Evolutionary conservation across 2,797 vertebrate genomes (phyloP), one percentile per base, ranked within the genome.

Genomic region (Alcedo quadribrachys): DNA sequence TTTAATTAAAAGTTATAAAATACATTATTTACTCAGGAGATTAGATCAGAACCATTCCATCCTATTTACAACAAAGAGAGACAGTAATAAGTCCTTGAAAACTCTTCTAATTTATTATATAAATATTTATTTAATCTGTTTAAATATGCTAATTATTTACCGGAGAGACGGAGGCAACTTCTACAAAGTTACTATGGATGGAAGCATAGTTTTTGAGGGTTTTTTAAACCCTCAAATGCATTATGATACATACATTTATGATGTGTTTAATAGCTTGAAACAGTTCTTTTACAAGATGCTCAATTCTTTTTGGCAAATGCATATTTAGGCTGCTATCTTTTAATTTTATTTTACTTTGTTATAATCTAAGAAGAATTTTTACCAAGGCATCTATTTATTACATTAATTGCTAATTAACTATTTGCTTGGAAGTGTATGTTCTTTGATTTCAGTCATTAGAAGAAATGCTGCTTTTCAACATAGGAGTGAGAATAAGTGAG

Each of bases 1-100:
- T 94, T 94, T 87, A 96, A 95, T 95, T 87, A 93, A 69, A 94
- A 84, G 46, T 87, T 74, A 87, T 92, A 86, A 78, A 96, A 91
- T 76, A 12, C 57, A 53, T 69, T 92, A 69, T 92, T 92, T 94
- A 77, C 87, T 45, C 90, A 81, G 25, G 77, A 95, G 88, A 91
- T 90, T 76, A 91, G 80, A 95, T 95, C 92, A 95, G 91, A 95
- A 71, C n/a, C 17, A 61, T 85, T 81, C 79, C 45, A 92, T 61
- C 37, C n/a, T 84, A 83, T 89, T 93, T 92, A 90, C 71, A 90
- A 89, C 55, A 83, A 96, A 85, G 30, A 85, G 12, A 92, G 87
- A 43, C 53, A 67, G 19, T 84, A 89, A n/a, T 82, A 94, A 85
- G 63, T 79, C 92, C 93, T 95, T 94, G 90, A 95, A 96, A 85